Conservation (phyloP, 2,797 vertebrate species). For the Poliocrania exsul region DNA sequence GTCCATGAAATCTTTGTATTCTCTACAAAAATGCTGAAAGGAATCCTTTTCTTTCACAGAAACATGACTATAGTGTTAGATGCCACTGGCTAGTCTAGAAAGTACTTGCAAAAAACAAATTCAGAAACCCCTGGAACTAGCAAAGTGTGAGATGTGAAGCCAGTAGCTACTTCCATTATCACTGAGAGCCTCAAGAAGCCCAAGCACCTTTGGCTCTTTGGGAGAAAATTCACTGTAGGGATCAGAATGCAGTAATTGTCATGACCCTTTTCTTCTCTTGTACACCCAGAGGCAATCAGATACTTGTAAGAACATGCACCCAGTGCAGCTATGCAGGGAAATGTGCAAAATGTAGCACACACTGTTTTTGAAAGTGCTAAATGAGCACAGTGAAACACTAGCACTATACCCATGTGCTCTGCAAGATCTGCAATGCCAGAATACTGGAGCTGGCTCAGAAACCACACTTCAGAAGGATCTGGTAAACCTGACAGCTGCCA, state of each 20-base stretch:
- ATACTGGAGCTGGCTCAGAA: neutral
- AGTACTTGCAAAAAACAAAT: neutral
- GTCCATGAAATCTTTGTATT: neutral
- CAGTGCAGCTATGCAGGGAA: neutral
- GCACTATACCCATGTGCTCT: fast-evolving
- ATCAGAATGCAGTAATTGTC: fast-evolving
- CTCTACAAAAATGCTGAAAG: neutral
- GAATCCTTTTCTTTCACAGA: neutral
- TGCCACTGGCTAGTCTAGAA: neutral
- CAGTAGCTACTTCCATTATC: neutral
- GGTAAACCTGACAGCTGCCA: neutral
- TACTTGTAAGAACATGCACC: neutral
- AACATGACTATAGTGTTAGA: neutral
- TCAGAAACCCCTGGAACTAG: neutral
- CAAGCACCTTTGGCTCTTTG: neutral
- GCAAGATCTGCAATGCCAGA: neutral
- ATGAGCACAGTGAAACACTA: neutral
- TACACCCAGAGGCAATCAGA: neutral
- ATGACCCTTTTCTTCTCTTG: neutral
- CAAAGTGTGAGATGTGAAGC: neutral
- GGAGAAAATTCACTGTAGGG: neutral
- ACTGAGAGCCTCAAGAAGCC: neutral
- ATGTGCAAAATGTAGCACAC: neutral
- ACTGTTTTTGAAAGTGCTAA: neutral
- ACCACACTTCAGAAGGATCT: neutral